Percentiles rank a stretch among this genome's conserved stretches.
These are phyloP conservation scores for Rafetus swinhoei DNA, from an alignment of 2,113 vertebrate genomes.

Conservation along the genomic window DNA sequence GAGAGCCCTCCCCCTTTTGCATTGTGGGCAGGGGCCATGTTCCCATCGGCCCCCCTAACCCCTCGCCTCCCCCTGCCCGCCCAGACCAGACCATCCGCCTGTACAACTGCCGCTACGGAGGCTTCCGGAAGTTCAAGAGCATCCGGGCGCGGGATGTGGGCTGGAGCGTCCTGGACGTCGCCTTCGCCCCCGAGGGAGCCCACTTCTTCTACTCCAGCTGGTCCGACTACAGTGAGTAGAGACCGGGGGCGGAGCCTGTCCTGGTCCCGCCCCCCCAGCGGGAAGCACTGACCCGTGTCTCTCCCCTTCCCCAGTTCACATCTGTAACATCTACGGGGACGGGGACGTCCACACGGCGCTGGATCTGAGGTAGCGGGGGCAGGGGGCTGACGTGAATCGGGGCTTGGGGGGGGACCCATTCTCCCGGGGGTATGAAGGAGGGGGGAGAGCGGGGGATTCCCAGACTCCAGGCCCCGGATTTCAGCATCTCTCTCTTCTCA, in stretches of 20 bases:
- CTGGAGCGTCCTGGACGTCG: conserved; percentile 93
- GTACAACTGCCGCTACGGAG: conserved; percentile 87
- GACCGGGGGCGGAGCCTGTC: no score
- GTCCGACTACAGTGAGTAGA: conserved; percentile 88
- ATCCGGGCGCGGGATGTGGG: conserved; percentile 92
- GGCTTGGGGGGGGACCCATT: no score
- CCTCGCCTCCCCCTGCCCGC: not conserved
- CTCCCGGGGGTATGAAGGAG: not conserved
- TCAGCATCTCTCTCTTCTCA: not conserved
- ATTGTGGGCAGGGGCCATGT: not conserved
- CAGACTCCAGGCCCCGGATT: no score
- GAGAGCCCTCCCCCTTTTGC: not conserved
- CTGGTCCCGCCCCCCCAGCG: not conserved
- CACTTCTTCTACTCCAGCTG: conserved; percentile 94
- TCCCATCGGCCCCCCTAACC: not conserved
- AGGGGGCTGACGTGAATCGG: no score
- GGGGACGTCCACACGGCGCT: conserved; percentile 90
- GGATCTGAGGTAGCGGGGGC: conserved; percentile 87
- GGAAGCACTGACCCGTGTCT: not conserved
- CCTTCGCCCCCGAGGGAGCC: conserved; percentile 88
- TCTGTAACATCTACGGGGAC: conserved; percentile 92
- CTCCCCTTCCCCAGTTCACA: conserved; percentile 83
- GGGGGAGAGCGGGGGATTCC: not conserved
- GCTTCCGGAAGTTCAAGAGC: conserved; percentile 84
- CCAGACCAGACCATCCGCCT: conserved; percentile 92